A percentile compares a stretch with the other conserved stretches of the same genome.
Conservation (phyloP, 2,113 vertebrate species). For the Etheostoma cragini region DNA sequence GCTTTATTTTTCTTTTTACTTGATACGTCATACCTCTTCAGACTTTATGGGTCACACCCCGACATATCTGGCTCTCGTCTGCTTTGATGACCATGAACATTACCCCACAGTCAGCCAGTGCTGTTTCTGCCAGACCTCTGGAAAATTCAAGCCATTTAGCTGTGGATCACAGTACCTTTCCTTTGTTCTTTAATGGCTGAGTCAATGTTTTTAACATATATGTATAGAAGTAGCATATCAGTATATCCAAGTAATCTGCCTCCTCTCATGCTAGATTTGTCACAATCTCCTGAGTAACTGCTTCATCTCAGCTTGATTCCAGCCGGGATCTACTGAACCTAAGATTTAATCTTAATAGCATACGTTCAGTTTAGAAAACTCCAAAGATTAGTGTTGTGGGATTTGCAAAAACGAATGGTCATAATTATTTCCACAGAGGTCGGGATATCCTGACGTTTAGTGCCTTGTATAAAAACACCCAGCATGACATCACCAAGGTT, state of each 20-base stretch:
- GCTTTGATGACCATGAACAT: conserved; percentile 49
- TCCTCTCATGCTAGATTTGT: not conserved
- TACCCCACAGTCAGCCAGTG: conserved; percentile 34
- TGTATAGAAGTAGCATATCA: not conserved
- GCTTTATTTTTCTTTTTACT: conserved; percentile 34
- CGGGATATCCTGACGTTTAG: conserved; percentile 1
- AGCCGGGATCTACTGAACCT: not conserved
- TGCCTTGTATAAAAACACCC: not conserved
- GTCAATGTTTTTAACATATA: conserved; percentile 27
- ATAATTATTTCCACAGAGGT: conserved; percentile 23
- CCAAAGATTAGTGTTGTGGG: conserved; percentile 9
- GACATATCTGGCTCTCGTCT: conserved; percentile 64
- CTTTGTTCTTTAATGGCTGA: conserved; percentile 35
- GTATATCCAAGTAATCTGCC: not conserved
- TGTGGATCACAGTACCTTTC: conserved; percentile 26
- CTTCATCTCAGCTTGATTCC: conserved; percentile 10
- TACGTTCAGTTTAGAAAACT: not conserved
- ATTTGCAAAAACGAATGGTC: conserved; percentile 5
- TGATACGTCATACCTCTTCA: conserved; percentile 31
- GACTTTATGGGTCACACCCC: conserved; percentile 37
- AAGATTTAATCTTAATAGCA: conserved; percentile 17
- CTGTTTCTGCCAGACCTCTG: conserved; percentile 33
- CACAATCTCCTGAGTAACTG: not conserved
- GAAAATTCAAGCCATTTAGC: conserved; percentile 9
- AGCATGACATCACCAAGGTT: not conserved